phyloP scores from a whole-genome alignment of 1,140 invertebrate genomes.

The Sarcophaga bullata region DNA sequence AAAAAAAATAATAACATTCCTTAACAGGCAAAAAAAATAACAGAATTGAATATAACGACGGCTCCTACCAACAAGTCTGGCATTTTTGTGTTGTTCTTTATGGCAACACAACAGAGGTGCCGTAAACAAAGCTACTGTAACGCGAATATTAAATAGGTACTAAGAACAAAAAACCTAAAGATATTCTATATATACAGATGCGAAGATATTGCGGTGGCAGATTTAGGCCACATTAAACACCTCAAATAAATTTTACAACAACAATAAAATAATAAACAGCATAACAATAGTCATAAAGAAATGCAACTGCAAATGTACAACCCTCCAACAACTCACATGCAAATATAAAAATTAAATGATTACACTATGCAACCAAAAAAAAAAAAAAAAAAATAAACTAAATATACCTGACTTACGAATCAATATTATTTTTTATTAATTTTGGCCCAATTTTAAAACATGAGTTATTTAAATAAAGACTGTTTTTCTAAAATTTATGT shows the following conservation, averaged over 20 bases:
- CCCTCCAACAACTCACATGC: background rate
- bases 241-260: background rate
- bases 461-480: too few species aligned
- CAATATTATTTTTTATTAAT: too few species aligned
- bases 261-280: background rate
- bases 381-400: too few species aligned
- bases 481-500: too few species aligned
- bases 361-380: too few species aligned
- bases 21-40: background rate
- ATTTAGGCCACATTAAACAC: background rate
- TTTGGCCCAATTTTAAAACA: too few species aligned
- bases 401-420: too few species aligned
- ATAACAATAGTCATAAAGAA: background rate
- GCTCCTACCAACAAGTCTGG: constrained; percentile 13
- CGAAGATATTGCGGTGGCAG: constrained; percentile 3
- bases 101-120: background rate
- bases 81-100: background rate
- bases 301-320: background rate
- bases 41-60: too few species aligned
- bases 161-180: too few species aligned
- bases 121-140: background rate
- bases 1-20: too few species aligned
- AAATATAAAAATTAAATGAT: background rate
- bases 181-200: background rate
- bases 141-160: too few species aligned